Evolutionary conservation across 2,888 invertebrate species (phyloP).

Genomic region (Ophion ellenae): DNA sequence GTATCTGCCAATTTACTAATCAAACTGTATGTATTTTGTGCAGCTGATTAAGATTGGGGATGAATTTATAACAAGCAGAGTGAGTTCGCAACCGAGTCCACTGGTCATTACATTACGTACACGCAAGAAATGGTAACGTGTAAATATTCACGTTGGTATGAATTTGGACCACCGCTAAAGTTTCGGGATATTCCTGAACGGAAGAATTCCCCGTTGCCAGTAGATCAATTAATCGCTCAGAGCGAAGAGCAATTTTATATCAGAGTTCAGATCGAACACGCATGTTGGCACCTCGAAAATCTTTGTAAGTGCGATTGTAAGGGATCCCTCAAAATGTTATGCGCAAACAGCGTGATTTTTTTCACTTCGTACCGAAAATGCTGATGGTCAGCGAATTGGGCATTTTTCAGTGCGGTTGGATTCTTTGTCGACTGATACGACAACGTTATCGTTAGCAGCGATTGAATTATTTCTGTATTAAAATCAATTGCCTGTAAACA

Average conservation of each 20-base stretch:
- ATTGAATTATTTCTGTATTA: too few relatives aligned
- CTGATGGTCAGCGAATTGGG: too few relatives aligned
- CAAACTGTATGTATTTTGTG: not conserved
- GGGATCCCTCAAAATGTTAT: not conserved
- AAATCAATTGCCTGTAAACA: too few relatives aligned
- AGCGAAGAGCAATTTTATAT: not conserved
- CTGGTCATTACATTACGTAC: conserved; percentile 22
- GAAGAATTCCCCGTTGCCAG: not conserved
- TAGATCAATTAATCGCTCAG: not conserved
- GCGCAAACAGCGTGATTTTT: not conserved
- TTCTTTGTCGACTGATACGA: too few relatives aligned
- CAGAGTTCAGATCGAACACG: not conserved
- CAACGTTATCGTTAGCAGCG: too few relatives aligned
- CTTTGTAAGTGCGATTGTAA: not conserved
- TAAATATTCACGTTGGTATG: not conserved
- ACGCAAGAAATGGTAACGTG: not conserved
- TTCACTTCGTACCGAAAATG: not conserved
- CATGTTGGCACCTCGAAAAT: not conserved
- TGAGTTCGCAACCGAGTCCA: not conserved
- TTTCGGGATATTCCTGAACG: not conserved
- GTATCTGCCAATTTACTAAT: not conserved
- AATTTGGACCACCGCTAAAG: conserved; percentile 6
- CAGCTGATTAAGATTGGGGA: conserved; percentile 39
- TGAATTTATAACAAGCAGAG: conserved; percentile 35
- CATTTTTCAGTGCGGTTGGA: too few relatives aligned